These are phyloP conservation scores for Cataglyphis altisquamis DNA, from an alignment of 2,888 invertebrate species.

Conservation along the genomic window DNA sequence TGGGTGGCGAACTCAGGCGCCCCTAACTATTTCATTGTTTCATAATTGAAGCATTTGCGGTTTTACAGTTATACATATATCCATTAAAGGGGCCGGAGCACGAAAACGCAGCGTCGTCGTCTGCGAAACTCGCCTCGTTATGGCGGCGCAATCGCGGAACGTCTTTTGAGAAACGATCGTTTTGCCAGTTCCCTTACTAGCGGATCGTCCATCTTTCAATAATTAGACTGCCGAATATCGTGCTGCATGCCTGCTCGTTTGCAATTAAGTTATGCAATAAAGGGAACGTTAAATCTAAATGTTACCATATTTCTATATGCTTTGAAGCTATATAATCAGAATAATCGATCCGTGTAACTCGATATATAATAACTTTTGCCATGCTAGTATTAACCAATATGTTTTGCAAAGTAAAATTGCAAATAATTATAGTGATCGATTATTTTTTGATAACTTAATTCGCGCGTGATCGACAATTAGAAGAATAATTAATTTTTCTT, in stretches of 20 bases:
- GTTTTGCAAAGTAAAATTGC: background rate
- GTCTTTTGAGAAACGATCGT: conserved; percentile 55
- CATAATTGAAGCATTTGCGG: conserved; percentile 84
- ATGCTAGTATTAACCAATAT: background rate
- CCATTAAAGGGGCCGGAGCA: conserved; percentile 68
- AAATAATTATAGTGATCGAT: background rate
- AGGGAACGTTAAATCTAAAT: background rate
- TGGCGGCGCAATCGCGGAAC: conserved; percentile 52
- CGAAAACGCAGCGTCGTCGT: conserved; percentile 67
- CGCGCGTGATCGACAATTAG: background rate
- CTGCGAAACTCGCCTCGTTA: conserved; percentile 71
- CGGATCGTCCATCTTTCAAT: conserved; percentile 18
- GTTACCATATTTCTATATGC: background rate
- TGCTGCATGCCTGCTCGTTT: background rate
- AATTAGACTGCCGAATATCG: conserved; percentile 33
- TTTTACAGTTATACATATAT: conserved; percentile 77
- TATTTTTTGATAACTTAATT: conserved; percentile 14
- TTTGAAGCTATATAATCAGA: background rate
- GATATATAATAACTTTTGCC: background rate
- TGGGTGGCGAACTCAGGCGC: conserved; percentile 63
- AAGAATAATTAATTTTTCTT: conserved; percentile 17
- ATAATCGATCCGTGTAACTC: background rate
- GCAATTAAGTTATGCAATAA: conserved; percentile 22
- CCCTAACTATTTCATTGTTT: conserved; percentile 85
- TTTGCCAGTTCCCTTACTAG: background rate